Percentiles rank a stretch among this genome's conserved stretches.
Evolutionary conservation across 2,113 vertebrate genomes (phyloP).

Genomic region (Brachyhypopomus gauderio): DNA sequence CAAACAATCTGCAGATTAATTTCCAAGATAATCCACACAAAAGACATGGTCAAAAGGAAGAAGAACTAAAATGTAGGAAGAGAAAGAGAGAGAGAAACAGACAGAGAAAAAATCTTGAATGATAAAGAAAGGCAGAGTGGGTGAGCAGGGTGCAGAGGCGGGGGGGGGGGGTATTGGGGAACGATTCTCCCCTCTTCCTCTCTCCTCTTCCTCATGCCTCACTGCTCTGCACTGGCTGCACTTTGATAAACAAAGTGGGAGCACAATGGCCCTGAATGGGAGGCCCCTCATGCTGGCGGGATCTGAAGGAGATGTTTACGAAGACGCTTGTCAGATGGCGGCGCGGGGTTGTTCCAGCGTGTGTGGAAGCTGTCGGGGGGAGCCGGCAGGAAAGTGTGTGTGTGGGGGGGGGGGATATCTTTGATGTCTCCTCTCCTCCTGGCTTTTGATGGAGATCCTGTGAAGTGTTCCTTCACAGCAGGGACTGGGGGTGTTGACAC

Average conservation of each 20-base stretch:
- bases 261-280: conserved; percentile 65
- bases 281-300: conserved; percentile 68
- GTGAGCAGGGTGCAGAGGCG: conserved; percentile 24
- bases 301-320: conserved; percentile 72
- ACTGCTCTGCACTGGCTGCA: conserved; percentile 49
- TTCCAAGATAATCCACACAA: conserved; percentile 44
- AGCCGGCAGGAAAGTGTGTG: conserved; percentile 52
- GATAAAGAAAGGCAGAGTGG: conserved; percentile 48
- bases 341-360: conserved; percentile 70
- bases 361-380: conserved; percentile 70
- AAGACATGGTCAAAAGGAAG: conserved; percentile 18
- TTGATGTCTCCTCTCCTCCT: conserved; percentile 48
- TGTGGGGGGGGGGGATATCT: conserved; percentile 29
- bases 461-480: conserved; percentile 69
- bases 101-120: conserved; percentile 30
- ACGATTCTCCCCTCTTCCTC: neutral
- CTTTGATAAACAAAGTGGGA: conserved; percentile 71
- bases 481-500: conserved; percentile 65
- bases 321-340: conserved; percentile 73
- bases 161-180: conserved; percentile 31
- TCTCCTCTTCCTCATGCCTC: conserved; percentile 32
- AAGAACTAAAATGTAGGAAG: conserved; percentile 23
- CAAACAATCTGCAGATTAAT: conserved; percentile 39
- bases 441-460: conserved; percentile 68
- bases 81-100: neutral